Evolutionary conservation across 2,113 vertebrate genomes (phyloP).

Genomic region (Colaptes auratus): DNA sequence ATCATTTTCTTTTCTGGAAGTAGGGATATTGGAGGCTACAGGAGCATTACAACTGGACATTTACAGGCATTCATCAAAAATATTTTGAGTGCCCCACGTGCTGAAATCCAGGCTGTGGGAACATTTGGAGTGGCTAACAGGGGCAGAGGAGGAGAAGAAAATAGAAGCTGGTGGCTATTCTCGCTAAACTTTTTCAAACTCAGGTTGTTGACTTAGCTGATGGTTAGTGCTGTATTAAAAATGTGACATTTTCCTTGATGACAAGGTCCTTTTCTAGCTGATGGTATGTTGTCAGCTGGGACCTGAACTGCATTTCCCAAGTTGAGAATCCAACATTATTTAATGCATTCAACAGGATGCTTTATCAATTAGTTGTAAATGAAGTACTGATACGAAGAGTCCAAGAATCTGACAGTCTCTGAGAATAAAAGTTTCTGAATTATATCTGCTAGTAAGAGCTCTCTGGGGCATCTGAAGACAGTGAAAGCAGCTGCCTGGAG

Average conservation of each 20-base stretch:
- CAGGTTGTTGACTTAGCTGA: neutral
- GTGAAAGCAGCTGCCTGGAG: neutral
- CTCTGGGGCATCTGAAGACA: neutral
- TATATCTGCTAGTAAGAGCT: neutral
- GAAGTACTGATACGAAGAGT: neutral
- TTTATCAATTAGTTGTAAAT: neutral
- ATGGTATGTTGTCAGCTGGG: neutral
- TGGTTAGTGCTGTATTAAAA: conserved; percentile 10
- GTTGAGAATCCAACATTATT: neutral
- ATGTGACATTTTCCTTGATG: neutral
- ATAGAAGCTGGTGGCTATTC: neutral
- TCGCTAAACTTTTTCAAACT: neutral
- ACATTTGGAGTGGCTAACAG: neutral
- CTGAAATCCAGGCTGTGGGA: conserved; percentile 20
- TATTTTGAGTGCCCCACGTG: conserved; percentile 47
- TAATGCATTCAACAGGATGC: neutral
- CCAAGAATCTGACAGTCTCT: neutral
- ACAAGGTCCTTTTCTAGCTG: conserved; percentile 33
- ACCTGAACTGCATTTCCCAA: conserved; percentile 21
- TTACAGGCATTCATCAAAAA: conserved; percentile 54
- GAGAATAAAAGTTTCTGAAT: neutral
- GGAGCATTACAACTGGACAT: conserved; percentile 48
- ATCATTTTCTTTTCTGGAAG: conserved; percentile 72
- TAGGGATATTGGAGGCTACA: conserved; percentile 66
- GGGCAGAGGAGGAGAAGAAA: neutral